These are phyloP conservation scores for Channa maculata DNA, from an alignment of 2,113 vertebrate genomes.

Conservation along the genomic window DNA sequence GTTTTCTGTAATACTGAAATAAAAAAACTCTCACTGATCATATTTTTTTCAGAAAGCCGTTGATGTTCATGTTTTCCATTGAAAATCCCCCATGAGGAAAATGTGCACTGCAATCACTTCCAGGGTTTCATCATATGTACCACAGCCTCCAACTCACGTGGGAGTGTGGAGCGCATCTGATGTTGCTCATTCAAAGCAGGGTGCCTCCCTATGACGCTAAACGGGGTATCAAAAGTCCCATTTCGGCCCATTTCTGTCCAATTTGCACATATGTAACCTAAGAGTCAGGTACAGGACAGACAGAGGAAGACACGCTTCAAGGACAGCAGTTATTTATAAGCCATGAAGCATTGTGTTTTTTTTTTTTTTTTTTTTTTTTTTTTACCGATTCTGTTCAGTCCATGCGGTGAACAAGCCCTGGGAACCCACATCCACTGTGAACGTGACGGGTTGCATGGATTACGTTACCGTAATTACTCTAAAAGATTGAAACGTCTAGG, in stretches of 20 bases:
- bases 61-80: no score
- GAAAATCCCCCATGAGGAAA: not conserved
- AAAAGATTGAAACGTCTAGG: not conserved
- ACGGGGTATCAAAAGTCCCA: no score
- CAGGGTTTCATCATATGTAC: conserved; percentile 27
- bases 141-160: not conserved
- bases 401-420: conserved; percentile 26
- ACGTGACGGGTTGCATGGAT: conserved; percentile 76
- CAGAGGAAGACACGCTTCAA: not conserved
- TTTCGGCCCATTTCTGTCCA: no score
- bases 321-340: conserved; percentile 20
- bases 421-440: conserved; percentile 45
- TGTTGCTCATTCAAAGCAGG: not conserved
- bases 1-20: no score
- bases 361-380: not conserved
- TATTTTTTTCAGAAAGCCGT: no score
- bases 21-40: no score
- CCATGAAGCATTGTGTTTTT: no score
- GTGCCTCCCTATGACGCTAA: no score
- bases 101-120: not conserved
- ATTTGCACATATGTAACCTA: not conserved
- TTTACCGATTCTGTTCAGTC: not conserved
- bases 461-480: conserved; percentile 70
- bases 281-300: not conserved
- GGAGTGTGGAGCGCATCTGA: no score